Conservation (phyloP, 1,140 invertebrate genomes). For the Sinonovacula constricta region DNA sequence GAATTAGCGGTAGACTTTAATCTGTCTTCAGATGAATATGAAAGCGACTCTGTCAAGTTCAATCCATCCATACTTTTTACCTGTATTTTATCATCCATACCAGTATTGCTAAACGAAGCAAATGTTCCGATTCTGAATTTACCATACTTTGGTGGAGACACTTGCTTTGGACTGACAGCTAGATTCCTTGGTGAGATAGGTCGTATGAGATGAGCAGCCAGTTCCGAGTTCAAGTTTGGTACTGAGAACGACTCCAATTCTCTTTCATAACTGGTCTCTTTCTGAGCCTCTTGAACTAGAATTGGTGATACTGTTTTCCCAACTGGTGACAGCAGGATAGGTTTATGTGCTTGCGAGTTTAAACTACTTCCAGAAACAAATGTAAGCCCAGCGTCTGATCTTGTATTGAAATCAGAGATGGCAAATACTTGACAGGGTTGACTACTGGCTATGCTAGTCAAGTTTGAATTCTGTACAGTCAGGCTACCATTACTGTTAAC, state of each 20-base stretch:
- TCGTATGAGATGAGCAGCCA: no score
- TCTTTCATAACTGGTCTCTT: slow-evolving; percentile 11
- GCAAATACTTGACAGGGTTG: slow-evolving; percentile 9
- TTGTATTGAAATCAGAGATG: slow-evolving; percentile 11
- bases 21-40: slow-evolving; percentile 12
- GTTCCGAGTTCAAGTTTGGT: no score
- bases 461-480: slow-evolving; percentile 32
- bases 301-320: slow-evolving; percentile 1
- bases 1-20: slow-evolving; percentile 22
- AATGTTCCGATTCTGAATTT: slow-evolving; percentile 73
- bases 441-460: no score
- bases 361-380: slow-evolving; percentile 30
- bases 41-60: neutral
- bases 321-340: slow-evolving; percentile 34
- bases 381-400: slow-evolving; percentile 12
- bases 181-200: no score
- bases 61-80: slow-evolving; percentile 18
- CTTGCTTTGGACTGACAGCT: no score
- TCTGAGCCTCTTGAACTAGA: slow-evolving; percentile 1
- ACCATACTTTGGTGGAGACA: slow-evolving; percentile 65
- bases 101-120: slow-evolving; percentile 69
- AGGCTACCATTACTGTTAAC: slow-evolving; percentile 41
- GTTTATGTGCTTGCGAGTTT: neutral
- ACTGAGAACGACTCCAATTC: neutral
- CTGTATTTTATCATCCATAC: slow-evolving; percentile 52